Evolutionary conservation across 1,140 invertebrate species (phyloP).

Genomic region (Radopholus similis): DNA sequence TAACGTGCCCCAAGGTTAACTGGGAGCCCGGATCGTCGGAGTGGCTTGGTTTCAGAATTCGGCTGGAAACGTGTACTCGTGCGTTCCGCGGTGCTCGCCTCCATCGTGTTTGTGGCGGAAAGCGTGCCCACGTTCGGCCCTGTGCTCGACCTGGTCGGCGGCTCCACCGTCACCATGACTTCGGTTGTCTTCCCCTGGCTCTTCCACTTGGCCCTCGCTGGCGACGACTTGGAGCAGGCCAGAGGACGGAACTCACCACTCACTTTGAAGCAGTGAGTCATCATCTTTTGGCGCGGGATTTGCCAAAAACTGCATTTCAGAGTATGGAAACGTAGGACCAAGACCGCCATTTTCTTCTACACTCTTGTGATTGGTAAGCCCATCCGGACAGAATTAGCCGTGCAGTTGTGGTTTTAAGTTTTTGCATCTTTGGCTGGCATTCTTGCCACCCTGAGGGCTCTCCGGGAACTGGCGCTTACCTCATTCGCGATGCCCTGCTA

Average conservation of each 20-base stretch:
- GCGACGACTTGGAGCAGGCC: not conserved
- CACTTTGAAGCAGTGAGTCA: not conserved
- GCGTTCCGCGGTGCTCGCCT: slow-evolving; percentile 70
- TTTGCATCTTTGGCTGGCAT: not conserved
- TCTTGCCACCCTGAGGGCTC: not conserved
- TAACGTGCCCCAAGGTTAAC: slow-evolving; percentile 44
- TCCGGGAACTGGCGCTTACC: not conserved
- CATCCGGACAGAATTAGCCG: not conserved
- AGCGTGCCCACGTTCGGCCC: slow-evolving; percentile 70
- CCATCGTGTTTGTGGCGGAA: slow-evolving; percentile 75
- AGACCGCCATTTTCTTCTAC: too few species aligned
- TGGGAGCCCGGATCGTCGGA: not conserved
- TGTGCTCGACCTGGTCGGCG: slow-evolving; percentile 6
- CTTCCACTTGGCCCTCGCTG: not conserved
- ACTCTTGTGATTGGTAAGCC: not conserved
- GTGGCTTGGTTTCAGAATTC: slow-evolving; percentile 37
- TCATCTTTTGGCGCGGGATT: not conserved
- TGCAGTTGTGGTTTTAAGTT: not conserved
- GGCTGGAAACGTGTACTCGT: slow-evolving; percentile 69
- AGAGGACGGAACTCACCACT: not conserved
- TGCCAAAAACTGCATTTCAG: not conserved
- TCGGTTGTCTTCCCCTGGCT: not conserved
- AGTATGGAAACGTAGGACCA: not conserved
- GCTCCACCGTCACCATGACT: slow-evolving; percentile 1
- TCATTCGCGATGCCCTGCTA: not conserved